Evolutionary conservation across 2,113 vertebrate genomes (phyloP), one percentile per base, ranked within the genome.

Genomic region (Camelus bactrianus): DNA sequence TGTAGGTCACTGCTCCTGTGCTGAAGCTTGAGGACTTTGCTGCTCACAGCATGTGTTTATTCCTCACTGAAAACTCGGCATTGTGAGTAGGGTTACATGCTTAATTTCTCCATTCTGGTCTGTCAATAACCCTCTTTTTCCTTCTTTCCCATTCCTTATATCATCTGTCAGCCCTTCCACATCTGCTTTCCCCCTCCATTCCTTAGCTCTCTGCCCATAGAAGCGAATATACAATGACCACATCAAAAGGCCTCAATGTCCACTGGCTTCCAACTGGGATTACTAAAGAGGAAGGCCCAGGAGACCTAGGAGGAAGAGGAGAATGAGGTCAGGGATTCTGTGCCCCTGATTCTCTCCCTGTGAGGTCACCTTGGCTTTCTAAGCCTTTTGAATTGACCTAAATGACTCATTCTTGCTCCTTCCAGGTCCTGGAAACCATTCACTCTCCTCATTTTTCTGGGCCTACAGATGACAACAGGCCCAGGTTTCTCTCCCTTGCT

Each of bases 331-430:
- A 96, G 79, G 48, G 42, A n/a, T 82, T 77, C 91, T 65, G 42
- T 94, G 58, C 24, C 72, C 80, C 13, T 32, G 16, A 42, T 85
- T 89, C 30, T 94, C 93, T 95, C 60, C 73, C 54, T 94, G 58
- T 94, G 95, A 97, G 48, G 73, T 95, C 86, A 94, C 92, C 20
- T 72, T 94, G 92, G 95, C 86, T 85, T 88, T 93, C 77, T 58
- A 86, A 93, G 58, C 7, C 28, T 96, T 32, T 79, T 58, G 52
- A 94, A 50, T 26, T 94, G 89, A 85, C 72, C 84, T 70, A 91
- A 85, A 95, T 94, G 65, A 85, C 38, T 94, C 86, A 60, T 7
- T 48, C 52, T 85, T 75, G 5, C 3, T 84, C 28, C 16, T 84
- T 93, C 72, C 38, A 81, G n/a, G 11, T 81, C 14, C 35, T 86